These are phyloP conservation scores for Myiozetetes cayanensis DNA, from an alignment of 2,113 vertebrate genomes.

Conservation along the genomic window DNA sequence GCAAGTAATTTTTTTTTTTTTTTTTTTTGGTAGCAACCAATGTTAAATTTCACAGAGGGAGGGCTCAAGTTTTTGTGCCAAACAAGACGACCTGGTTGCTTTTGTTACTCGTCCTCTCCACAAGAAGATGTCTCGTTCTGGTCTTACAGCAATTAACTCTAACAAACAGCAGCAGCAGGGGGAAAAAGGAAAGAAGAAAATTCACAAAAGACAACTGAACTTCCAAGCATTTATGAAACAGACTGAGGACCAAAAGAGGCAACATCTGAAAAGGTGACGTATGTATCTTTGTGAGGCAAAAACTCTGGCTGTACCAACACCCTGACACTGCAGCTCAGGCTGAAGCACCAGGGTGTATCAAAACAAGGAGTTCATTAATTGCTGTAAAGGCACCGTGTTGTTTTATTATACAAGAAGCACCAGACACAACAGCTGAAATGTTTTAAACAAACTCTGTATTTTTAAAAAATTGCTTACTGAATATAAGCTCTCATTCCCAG, in stretches of 20 bases:
- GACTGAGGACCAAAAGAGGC: neutral
- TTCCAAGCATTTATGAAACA: neutral
- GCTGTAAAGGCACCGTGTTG: neutral
- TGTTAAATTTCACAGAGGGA: neutral
- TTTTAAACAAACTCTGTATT: neutral
- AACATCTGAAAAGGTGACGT: neutral
- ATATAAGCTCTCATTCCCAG: neutral
- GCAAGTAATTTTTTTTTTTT: neutral
- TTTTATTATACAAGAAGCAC: neutral
- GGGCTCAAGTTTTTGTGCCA: neutral
- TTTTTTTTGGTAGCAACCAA: neutral
- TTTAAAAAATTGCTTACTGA: neutral
- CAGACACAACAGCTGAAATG: neutral
- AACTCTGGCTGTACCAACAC: neutral
- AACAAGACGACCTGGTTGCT: neutral
- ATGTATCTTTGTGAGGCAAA: rapidly evolving
- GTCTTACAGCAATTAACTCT: neutral
- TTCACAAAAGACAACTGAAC: neutral
- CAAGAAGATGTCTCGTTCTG: neutral
- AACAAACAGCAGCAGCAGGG: neutral
- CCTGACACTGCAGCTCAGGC: neutral
- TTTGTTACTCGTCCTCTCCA: neutral
- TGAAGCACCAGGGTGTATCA: neutral
- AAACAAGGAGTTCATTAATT: neutral
- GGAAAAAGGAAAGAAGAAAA: neutral